Base-by-base conservation (phyloP, 2,113 vertebrate species). In the Columba livia region DNA sequence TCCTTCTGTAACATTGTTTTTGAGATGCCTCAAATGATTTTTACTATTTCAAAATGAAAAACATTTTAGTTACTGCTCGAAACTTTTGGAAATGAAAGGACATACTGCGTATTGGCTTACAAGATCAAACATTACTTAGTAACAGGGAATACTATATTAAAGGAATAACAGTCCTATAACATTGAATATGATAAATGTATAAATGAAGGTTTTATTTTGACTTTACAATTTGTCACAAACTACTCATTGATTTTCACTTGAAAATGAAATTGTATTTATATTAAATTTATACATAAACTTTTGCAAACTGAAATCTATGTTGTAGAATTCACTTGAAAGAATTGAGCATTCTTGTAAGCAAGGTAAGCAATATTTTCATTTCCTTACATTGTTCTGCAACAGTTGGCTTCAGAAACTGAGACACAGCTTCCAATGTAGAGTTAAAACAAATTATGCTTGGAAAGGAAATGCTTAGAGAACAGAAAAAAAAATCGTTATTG, bases 11-110 rank as follows among this genome's bases (percentile, higher is more conserved):
- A 62, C 11, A 11, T 64, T 54, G 20, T 61, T 83, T 90, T 73
- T 88, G 7, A 83, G 54, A 79, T 67, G 44, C 28, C 84, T 61
- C 26, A 81, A 81, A 89, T 60, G 1, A 53, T 64, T 73, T 77
- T 95, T 96, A 12, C 81, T 96, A 29, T 92, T 95, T 90, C 19
- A 88, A 94, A 95, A 58, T 56, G 25, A 58, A 70, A 88, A 66
- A 4, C 20, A 61, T 79, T 91, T 66, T 51, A 29, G 2, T 36
- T 84, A 12, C 18, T 94, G 32, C 40, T 81, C 71, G 29, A 89
- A 78, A 64, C 8, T 5, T 54, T 75, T 88, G 24, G 42, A 95
- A 83, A 72, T 87, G 38, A 72, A 71, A 67, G 2, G 11, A 38
- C 6, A 28, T 60, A 29, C 23, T 48, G 16, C 28, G 53, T 86